Percentiles rank a stretch among this genome's conserved stretches.
These are phyloP conservation scores for Atethmia centrago DNA, from an alignment of 2,888 invertebrate species.

Conservation along the genomic window DNA sequence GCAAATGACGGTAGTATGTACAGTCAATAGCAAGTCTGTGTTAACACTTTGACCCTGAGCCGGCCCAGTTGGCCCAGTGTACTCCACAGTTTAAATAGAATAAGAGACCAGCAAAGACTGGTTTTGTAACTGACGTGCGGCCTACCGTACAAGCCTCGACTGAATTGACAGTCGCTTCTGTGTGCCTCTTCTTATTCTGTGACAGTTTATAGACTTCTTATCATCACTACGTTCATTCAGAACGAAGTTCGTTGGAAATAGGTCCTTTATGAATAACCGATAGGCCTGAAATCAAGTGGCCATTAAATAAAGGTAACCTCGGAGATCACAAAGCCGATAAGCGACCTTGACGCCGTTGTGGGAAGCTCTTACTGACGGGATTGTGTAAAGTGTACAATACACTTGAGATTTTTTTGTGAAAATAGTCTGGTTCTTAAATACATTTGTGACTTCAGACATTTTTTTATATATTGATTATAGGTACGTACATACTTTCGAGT, in stretches of 20 bases:
- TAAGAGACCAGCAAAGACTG: neutral
- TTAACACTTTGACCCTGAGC: neutral
- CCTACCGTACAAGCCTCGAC: neutral
- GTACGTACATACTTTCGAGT: neutral
- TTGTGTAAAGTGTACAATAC: constrained; percentile 15
- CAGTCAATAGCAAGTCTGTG: neutral
- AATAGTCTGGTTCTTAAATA: neutral
- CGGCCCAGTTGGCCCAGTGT: no score
- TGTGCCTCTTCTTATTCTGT: constrained; percentile 1
- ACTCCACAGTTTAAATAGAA: neutral
- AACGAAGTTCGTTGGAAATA: constrained; percentile 53
- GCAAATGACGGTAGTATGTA: neutral
- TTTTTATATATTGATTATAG: neutral
- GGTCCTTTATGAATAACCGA: constrained; percentile 66
- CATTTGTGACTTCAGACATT: neutral
- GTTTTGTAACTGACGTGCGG: neutral
- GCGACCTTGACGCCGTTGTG: constrained; percentile 46
- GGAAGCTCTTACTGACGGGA: constrained; percentile 29
- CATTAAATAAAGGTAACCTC: constrained; percentile 71
- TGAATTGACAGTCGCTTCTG: neutral
- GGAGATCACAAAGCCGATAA: constrained; percentile 70
- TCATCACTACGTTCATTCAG: constrained; percentile 45
- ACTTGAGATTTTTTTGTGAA: neutral
- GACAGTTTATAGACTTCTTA: constrained; percentile 32
- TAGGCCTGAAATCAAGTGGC: constrained; percentile 69